Evolutionary conservation across 2,113 vertebrate species (phyloP).

Genomic region (Speoplatyrhinus poulsoni): DNA sequence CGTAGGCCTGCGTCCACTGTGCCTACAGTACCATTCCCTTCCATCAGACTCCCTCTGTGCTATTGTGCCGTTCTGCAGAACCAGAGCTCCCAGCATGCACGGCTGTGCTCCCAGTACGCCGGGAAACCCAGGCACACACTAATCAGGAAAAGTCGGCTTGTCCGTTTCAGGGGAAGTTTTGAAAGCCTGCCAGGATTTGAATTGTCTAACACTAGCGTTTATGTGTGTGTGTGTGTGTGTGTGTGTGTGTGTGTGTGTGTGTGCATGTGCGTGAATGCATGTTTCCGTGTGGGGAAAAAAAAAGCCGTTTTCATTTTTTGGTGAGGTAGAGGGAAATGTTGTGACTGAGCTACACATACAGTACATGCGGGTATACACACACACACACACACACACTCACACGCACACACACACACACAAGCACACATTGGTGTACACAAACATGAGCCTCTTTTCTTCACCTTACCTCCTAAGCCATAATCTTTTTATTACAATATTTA

Average conservation of each 20-base stretch:
- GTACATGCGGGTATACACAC: conserved; percentile 13
- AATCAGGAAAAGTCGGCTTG: conserved; percentile 27
- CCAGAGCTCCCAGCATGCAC: conserved; percentile 6
- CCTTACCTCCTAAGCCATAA: conserved; percentile 49
- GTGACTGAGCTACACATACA: not conserved
- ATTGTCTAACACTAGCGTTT: no score
- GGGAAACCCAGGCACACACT: not conserved
- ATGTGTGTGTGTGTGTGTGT: no score
- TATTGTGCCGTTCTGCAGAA: conserved; percentile 3
- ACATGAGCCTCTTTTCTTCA: conserved; percentile 28
- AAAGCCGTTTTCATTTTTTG: no score
- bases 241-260: no score
- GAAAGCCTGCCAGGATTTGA: not conserved
- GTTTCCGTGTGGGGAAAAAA: no score
- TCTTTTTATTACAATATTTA: conserved; percentile 68
- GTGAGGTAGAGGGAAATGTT: not conserved
- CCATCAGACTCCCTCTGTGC: conserved; percentile 6
- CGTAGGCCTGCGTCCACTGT: not conserved
- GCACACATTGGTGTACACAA: conserved; percentile 15
- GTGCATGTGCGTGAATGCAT: no score
- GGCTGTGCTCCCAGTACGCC: conserved; percentile 6
- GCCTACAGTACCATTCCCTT: not conserved
- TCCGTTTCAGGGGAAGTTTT: conserved; percentile 23
- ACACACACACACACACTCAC: conserved; percentile 10
- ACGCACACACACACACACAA: conserved; percentile 3